Percentiles rank a stretch among this genome's conserved stretches.
phyloP scores from a whole-genome alignment of 2,113 vertebrate genomes.

The Tetrax tetrax region DNA sequence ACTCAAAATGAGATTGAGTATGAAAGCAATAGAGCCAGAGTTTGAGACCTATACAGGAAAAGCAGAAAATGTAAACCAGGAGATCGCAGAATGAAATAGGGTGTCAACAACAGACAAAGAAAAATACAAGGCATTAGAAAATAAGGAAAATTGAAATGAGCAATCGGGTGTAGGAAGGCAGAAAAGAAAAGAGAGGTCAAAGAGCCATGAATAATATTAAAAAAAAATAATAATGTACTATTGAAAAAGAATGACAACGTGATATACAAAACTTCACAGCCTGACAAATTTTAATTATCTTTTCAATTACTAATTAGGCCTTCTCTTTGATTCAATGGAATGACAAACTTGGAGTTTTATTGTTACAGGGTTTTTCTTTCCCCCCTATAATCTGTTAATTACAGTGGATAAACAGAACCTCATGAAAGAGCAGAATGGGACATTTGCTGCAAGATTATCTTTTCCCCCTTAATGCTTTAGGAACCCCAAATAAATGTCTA shows the following conservation, averaged over 20 bases:
- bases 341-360: not conserved
- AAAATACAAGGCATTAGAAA: not conserved
- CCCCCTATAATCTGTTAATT: not conserved
- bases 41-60: not conserved
- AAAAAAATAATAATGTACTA: not conserved
- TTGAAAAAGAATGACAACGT: not conserved
- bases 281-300: not conserved
- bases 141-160: not conserved
- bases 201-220: not conserved
- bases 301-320: conserved; percentile 26
- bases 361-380: not conserved
- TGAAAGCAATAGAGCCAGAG: not conserved
- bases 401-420: not conserved
- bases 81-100: not conserved
- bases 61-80: not conserved
- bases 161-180: not conserved
- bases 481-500: rapidly evolving
- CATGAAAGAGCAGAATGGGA: not conserved
- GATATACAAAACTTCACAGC: not conserved
- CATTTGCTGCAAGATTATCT: not conserved
- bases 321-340: not conserved
- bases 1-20: not conserved
- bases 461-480: not conserved
- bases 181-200: not conserved
- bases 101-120: not conserved